Base-by-base conservation (phyloP, 2,888 invertebrate species). In the Tachina fera region DNA sequence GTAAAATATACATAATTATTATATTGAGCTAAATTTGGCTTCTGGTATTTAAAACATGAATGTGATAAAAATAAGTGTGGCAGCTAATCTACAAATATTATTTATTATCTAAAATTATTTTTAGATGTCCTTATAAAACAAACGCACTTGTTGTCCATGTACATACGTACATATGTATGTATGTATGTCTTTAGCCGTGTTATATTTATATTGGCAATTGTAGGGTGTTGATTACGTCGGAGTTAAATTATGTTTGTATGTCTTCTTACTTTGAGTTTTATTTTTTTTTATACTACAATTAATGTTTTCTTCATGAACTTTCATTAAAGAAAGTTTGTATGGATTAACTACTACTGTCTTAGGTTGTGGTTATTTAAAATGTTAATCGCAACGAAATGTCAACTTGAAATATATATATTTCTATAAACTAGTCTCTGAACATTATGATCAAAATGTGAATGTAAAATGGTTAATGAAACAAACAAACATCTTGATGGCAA, bases 81-180 rank as follows among this genome's bases (percentile, higher is more conserved):
- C 58, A 68, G 49, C 31, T 53, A 76, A 31, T 39, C 58, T 76
- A 71, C 45, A 58, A 49, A 43, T 63, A 31, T 49, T 51, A 43
- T 4, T 49, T 51, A 43, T 4, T 13, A 71, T 11, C 43, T 43
- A 16, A 58, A 47, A 22, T 14, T 22, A 14, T 4, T 41, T 53
- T 9, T 43, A 71, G 31, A 14, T 45, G 45, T 58, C 9, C 31
- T 31, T n/a, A 31, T 67, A 14, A 71, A 56, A 56, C 22, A 45
- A 56, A 45, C 13, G 9, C 14, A 22, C 9, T 45, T 13, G 1
- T n/a, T 14, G 19, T 45, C n/a, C 65, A 47, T 14, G 4, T 65
- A 58, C 31, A 31, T 31, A 31, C 2, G 6, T 6, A 31, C 6
- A 4, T 49, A 13, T n/a, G 49, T 49, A 49, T n/a, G n/a, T 13